Conservation (phyloP, 2,797 vertebrate genomes). For the Danio tinwini region DNA sequence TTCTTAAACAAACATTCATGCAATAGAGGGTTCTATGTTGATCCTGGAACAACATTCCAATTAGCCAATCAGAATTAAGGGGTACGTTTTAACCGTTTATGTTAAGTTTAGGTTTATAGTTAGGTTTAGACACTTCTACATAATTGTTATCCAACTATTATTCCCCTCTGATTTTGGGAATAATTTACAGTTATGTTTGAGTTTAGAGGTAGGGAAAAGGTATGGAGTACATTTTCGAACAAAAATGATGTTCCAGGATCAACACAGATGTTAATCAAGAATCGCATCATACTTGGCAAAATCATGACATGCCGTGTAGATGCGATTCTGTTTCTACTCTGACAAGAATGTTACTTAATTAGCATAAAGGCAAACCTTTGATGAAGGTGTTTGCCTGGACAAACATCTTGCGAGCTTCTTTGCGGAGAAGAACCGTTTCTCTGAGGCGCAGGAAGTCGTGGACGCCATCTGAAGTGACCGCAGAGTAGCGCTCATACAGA, state of each 20-base stretch:
- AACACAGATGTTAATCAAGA: neutral
- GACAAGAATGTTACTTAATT: neutral
- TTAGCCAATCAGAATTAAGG: too few relatives aligned
- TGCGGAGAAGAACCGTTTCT: constrained; percentile 87
- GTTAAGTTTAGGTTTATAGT: too few relatives aligned
- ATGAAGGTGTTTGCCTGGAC: constrained; percentile 90
- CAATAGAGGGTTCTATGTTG: too few relatives aligned
- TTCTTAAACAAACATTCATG: too few relatives aligned
- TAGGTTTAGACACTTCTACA: too few relatives aligned
- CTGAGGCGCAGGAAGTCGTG: constrained; percentile 85
- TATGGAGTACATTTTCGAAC: too few relatives aligned
- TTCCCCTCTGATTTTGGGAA: neutral
- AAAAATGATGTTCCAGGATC: neutral
- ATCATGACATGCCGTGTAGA: neutral
- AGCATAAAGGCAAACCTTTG: constrained; percentile 74
- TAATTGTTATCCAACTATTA: too few relatives aligned
- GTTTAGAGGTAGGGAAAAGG: too few relatives aligned
- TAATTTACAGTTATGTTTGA: neutral
- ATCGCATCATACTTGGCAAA: too few relatives aligned
- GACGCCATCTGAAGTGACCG: constrained; percentile 73
- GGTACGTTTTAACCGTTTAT: too few relatives aligned
- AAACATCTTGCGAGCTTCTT: constrained; percentile 90
- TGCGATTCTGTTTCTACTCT: neutral
- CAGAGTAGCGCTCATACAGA: constrained; percentile 85
- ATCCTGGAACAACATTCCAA: too few relatives aligned